phyloP scores from a whole-genome alignment of 2,113 vertebrate species.

The Cricetomys ansorgei region DNA sequence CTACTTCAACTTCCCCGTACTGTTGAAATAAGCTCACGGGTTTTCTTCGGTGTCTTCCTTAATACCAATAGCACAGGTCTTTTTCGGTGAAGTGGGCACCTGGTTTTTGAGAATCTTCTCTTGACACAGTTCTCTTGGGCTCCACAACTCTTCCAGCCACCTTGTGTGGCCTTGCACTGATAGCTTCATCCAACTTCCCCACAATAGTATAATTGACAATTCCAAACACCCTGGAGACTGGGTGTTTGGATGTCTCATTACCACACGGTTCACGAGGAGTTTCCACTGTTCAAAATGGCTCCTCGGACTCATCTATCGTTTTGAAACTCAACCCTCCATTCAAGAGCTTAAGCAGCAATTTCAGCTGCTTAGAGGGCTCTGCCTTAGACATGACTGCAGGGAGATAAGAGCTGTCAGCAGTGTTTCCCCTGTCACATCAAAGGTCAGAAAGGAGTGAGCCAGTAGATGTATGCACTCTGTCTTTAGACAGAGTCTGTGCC shows the following conservation, averaged over 20 bases:
- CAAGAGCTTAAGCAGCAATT: not conserved
- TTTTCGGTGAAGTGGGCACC: not conserved
- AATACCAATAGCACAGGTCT: not conserved
- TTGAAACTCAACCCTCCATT: not conserved
- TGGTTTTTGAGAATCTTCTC: not conserved
- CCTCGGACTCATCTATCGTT: not conserved
- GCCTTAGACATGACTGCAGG: not conserved
- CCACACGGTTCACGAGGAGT: not conserved
- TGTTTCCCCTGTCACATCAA: not conserved
- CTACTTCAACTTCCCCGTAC: not conserved
- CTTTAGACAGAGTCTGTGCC: conserved; percentile 25
- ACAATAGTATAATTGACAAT: not conserved
- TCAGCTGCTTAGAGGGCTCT: not conserved
- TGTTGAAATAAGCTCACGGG: not conserved
- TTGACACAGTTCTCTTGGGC: not conserved
- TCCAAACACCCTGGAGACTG: not conserved
- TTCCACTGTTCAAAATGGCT: not conserved
- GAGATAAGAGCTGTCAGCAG: not conserved
- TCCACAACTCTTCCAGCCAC: not conserved
- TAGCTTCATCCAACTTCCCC: not conserved
- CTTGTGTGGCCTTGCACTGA: not conserved
- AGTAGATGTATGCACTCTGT: not conserved
- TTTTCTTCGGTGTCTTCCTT: not conserved
- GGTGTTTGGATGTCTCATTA: not conserved
- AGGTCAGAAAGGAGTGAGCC: not conserved